Evolutionary conservation across 2,797 vertebrate genomes (phyloP).

Genomic region (Siniperca scherzeri): DNA sequence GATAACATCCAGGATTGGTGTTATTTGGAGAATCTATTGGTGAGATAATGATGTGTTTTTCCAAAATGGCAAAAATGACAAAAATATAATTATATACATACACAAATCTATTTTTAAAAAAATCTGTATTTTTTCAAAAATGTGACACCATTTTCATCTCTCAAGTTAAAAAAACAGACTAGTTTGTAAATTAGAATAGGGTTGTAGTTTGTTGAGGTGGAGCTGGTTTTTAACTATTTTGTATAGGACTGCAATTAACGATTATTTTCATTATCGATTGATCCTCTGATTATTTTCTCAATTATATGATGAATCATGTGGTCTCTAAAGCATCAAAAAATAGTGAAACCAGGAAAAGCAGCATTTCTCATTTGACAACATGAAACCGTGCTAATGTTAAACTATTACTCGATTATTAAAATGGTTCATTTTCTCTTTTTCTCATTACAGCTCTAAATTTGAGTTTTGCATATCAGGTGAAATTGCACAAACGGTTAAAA

Average conservation of each 20-base stretch:
- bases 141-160: too few species aligned
- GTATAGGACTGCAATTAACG: background rate
- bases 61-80: background rate
- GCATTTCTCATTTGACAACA: too few species aligned
- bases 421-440: background rate
- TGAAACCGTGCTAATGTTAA: background rate
- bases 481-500: background rate
- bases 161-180: too few species aligned
- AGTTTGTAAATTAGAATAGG: too few species aligned
- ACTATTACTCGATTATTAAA: too few species aligned
- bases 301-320: background rate
- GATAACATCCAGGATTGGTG: background rate
- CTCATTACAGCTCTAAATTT: background rate
- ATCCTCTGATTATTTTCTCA: background rate
- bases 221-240: too few species aligned
- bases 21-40: background rate
- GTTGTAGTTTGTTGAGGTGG: too few species aligned
- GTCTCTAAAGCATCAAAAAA: too few species aligned
- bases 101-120: background rate
- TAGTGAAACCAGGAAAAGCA: background rate
- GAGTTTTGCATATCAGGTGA: background rate
- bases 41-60: background rate
- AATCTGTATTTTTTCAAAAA: too few species aligned
- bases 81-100: background rate
- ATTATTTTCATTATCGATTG: background rate